These are phyloP conservation scores for Etheostoma perlongum DNA, from an alignment of 2,797 vertebrate species.

Conservation along the genomic window DNA sequence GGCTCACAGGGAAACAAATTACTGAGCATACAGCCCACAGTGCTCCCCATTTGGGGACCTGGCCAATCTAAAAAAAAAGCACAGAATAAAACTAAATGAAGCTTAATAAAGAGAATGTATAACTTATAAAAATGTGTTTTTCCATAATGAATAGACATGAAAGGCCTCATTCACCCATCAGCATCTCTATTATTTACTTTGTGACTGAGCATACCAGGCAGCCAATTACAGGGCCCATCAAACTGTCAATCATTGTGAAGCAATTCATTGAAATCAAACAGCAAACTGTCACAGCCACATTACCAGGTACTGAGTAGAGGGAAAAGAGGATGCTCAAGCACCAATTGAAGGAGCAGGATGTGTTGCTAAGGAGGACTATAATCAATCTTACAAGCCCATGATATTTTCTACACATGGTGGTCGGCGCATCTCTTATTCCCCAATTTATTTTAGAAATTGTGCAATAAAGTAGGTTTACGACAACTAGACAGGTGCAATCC, in stretches of 20 bases:
- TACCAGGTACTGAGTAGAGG: slow-evolving; percentile 65
- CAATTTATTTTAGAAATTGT: slow-evolving; percentile 9
- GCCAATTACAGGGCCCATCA: slow-evolving; percentile 72
- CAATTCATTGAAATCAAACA: slow-evolving; percentile 74
- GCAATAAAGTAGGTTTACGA: slow-evolving; percentile 25
- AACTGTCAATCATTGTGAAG: slow-evolving; percentile 74
- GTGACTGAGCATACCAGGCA: slow-evolving; percentile 68
- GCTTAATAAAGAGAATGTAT: slow-evolving; percentile 50
- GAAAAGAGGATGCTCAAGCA: slow-evolving; percentile 63
- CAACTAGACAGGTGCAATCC: neutral
- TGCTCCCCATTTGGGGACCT: slow-evolving; percentile 11
- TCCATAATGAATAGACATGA: slow-evolving; percentile 62
- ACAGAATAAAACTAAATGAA: slow-evolving; percentile 35
- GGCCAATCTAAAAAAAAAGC: slow-evolving; percentile 20
- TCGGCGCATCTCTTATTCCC: slow-evolving; percentile 6
- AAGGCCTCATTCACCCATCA: slow-evolving; percentile 54
- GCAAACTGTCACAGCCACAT: slow-evolving; percentile 72
- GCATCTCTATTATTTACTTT: slow-evolving; percentile 71
- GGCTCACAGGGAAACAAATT: slow-evolving; percentile 17
- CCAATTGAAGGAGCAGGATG: slow-evolving; percentile 61
- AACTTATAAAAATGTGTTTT: slow-evolving; percentile 56
- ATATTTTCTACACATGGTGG: slow-evolving; percentile 17
- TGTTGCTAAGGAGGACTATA: slow-evolving; percentile 48
- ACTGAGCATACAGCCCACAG: slow-evolving; percentile 3
- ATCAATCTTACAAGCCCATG: slow-evolving; percentile 39